Conservation (phyloP, 37 sponge, comb jelly and placozoan genomes). For the Halisarca cf. caerulea region DNA sequence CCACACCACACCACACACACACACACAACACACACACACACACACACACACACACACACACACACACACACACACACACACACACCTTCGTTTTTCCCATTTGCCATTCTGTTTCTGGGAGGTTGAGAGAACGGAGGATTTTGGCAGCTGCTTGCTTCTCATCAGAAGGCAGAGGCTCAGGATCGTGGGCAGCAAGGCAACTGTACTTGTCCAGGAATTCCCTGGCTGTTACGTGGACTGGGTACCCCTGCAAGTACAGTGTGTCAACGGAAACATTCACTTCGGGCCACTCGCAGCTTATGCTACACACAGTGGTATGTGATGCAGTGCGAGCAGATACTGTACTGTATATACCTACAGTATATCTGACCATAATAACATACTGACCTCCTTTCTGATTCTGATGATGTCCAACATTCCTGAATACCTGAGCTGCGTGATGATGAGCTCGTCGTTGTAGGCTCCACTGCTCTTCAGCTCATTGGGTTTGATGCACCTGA, state of each 20-base stretch:
- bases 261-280: too few relatives aligned
- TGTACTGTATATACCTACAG: too few relatives aligned
- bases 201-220: slow-evolving; percentile 89
- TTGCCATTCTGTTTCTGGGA: slow-evolving; percentile 95
- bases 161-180: slow-evolving; percentile 69
- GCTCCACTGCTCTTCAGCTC: slow-evolving; percentile 35
- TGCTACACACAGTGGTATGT: too few relatives aligned
- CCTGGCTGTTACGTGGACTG: slow-evolving; percentile 86
- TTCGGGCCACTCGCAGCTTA: too few relatives aligned
- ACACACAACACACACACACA: too few relatives aligned
- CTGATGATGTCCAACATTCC: slow-evolving; percentile 94
- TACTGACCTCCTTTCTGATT: slow-evolving; percentile 80
- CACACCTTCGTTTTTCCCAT: slow-evolving; percentile 81
- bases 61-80: background rate
- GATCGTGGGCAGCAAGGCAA: slow-evolving; percentile 79
- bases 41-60: background rate
- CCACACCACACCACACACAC: too few relatives aligned
- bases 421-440: slow-evolving; percentile 90
- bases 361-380: too few relatives aligned
- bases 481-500: slow-evolving; percentile 93
- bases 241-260: slow-evolving; percentile 72
- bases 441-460: slow-evolving; percentile 89
- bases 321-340: too few relatives aligned
- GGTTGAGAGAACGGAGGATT: slow-evolving; percentile 68
- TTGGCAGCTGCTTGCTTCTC: slow-evolving; percentile 67